Conservation (phyloP, 2,888 invertebrate genomes). For the Caenorhabditis sulstoni region DNA sequence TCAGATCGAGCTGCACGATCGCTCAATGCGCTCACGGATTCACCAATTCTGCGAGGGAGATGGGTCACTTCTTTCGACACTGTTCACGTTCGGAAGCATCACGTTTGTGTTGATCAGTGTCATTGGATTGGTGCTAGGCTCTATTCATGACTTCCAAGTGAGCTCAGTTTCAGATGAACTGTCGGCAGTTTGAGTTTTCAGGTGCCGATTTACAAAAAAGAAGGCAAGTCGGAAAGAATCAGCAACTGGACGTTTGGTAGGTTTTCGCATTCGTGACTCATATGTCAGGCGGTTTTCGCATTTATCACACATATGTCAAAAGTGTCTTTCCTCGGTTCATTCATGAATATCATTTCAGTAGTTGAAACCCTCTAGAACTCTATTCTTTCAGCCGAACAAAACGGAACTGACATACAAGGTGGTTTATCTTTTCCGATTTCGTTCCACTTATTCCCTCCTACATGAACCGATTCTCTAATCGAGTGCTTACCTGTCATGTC, state of each 20-base stretch:
- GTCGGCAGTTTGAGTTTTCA: constrained; percentile 13
- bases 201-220: constrained; percentile 70
- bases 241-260: constrained; percentile 56
- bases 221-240: constrained; percentile 56
- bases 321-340: no score
- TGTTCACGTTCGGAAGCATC: constrained; percentile 76
- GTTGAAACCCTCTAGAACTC: constrained; percentile 11
- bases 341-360: constrained; percentile 12
- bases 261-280: no score
- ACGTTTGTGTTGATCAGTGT: constrained; percentile 78
- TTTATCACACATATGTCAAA: no score
- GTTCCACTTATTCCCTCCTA: no score
- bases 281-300: no score
- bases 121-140: constrained; percentile 76
- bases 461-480: constrained; percentile 18
- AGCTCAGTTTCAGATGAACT: not conserved
- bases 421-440: constrained; percentile 31
- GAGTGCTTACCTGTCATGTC: constrained; percentile 53
- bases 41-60: constrained; percentile 77
- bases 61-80: constrained; percentile 70
- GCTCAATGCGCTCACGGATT: constrained; percentile 65
- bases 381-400: constrained; percentile 55
- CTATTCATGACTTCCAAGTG: constrained; percentile 77
- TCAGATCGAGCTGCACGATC: constrained; percentile 66
- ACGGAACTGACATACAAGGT: constrained; percentile 48